These are phyloP conservation scores for Epizoanthus stellaris DNA, from an alignment of 92 coral and sea anemone genomes.

Conservation along the genomic window DNA sequence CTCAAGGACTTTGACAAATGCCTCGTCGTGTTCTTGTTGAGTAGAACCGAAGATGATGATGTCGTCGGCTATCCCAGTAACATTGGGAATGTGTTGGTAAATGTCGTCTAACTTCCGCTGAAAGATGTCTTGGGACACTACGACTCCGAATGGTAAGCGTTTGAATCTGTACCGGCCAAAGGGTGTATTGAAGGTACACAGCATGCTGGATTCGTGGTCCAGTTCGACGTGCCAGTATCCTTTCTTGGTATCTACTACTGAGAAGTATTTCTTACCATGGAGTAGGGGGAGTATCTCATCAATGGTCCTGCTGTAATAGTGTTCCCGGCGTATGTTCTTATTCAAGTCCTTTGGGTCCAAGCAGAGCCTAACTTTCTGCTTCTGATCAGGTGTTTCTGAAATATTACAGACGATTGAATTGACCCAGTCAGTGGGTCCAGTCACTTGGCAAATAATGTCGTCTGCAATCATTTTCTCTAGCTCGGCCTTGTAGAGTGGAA, in stretches of 20 bases:
- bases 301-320: too few relatives aligned
- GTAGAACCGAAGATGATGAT: constrained; percentile 47
- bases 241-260: too few relatives aligned
- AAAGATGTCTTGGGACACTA: too few relatives aligned
- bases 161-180: constrained; percentile 29
- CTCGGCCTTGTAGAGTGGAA: constrained; percentile 10
- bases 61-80: constrained; percentile 60
- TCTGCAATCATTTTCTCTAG: neutral
- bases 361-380: neutral
- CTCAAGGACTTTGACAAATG: constrained; percentile 50
- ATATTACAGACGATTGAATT: neutral
- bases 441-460: constrained; percentile 2
- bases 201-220: too few relatives aligned
- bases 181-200: neutral
- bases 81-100: constrained; percentile 23
- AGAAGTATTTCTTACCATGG: too few relatives aligned
- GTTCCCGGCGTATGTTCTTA: too few relatives aligned
- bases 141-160: constrained; percentile 57
- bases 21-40: constrained; percentile 69
- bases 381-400: neutral
- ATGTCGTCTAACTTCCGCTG: too few relatives aligned
- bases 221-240: too few relatives aligned
- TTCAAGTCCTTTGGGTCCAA: too few relatives aligned
- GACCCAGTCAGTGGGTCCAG: neutral
- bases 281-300: too few relatives aligned